phyloP scores from a whole-genome alignment of 2,888 invertebrate genomes.

The Selenia dentaria region DNA sequence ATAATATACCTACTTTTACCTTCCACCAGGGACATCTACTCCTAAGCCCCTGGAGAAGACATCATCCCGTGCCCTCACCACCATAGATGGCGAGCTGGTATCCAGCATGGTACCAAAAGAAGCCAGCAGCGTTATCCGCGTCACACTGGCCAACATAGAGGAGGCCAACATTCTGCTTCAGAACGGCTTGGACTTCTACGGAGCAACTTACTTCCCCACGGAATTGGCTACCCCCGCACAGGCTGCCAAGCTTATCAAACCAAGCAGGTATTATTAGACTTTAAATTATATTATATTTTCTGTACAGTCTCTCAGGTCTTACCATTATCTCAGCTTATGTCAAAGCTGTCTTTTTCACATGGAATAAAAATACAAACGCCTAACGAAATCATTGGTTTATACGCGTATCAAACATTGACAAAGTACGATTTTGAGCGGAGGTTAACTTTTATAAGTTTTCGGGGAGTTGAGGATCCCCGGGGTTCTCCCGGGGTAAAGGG shows the following conservation, averaged over 20 bases:
- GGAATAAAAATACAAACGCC: too few relatives aligned
- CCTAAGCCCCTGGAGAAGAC: slow-evolving; percentile 71
- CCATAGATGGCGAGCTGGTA: slow-evolving; percentile 75
- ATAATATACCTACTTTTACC: too few relatives aligned
- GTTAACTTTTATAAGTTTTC: too few relatives aligned
- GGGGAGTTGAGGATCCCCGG: too few relatives aligned
- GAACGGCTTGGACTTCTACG: slow-evolving; percentile 94
- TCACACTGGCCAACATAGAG: slow-evolving; percentile 90
- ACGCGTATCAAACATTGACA: too few relatives aligned
- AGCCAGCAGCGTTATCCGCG: slow-evolving; percentile 87
- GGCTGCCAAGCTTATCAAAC: slow-evolving; percentile 84
- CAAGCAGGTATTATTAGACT: slow-evolving; percentile 62
- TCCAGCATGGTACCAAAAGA: slow-evolving; percentile 84
- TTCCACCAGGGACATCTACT: slow-evolving; percentile 65
- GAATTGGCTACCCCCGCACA: slow-evolving; percentile 89
- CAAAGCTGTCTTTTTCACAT: too few relatives aligned
- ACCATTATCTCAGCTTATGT: too few relatives aligned
- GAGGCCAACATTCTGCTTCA: slow-evolving; percentile 91
- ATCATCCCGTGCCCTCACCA: slow-evolving; percentile 64
- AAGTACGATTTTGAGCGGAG: too few relatives aligned
- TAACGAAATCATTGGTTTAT: too few relatives aligned
- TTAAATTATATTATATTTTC: too few relatives aligned
- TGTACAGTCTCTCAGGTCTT: too few relatives aligned
- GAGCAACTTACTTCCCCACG: slow-evolving; percentile 94
- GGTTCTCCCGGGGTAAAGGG: too few relatives aligned